Evolutionary conservation across 2,113 vertebrate species (phyloP).

Genomic region (Megaleporinus macrocephalus): DNA sequence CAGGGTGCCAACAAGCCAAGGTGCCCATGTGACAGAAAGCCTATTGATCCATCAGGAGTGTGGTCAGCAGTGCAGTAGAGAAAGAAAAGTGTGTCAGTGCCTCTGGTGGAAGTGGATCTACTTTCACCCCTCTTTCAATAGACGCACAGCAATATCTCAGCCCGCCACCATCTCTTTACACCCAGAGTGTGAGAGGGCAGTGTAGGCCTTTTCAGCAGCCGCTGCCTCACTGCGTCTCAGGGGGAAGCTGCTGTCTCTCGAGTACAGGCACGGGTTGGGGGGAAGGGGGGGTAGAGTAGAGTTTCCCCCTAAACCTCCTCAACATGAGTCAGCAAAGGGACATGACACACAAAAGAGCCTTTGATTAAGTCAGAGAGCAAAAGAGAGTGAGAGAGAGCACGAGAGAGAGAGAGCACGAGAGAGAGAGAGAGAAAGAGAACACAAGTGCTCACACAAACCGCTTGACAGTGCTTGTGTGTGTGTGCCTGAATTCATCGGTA

Average conservation of each 20-base stretch:
- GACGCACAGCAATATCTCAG: constrained; percentile 36
- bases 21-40: neutral
- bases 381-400: constrained; percentile 59
- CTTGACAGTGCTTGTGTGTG: neutral
- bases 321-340: constrained; percentile 59
- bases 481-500: constrained; percentile 6
- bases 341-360: constrained; percentile 74
- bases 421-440: neutral
- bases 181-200: constrained; percentile 65
- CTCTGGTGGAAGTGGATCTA: constrained; percentile 25
- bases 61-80: constrained; percentile 65
- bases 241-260: constrained; percentile 55
- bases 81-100: neutral
- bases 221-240: constrained; percentile 58
- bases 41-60: constrained; percentile 58
- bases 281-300: constrained; percentile 36
- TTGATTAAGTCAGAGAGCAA: constrained; percentile 68
- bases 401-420: constrained; percentile 60
- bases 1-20: neutral
- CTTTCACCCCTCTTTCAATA: constrained; percentile 10
- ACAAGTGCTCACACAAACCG: too few relatives aligned
- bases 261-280: constrained; percentile 32
- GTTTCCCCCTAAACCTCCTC: constrained; percentile 61
- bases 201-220: constrained; percentile 63
- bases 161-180: constrained; percentile 72